These are phyloP conservation scores for Esox niger DNA, from an alignment of 2,113 vertebrate species.

Conservation along the genomic window DNA sequence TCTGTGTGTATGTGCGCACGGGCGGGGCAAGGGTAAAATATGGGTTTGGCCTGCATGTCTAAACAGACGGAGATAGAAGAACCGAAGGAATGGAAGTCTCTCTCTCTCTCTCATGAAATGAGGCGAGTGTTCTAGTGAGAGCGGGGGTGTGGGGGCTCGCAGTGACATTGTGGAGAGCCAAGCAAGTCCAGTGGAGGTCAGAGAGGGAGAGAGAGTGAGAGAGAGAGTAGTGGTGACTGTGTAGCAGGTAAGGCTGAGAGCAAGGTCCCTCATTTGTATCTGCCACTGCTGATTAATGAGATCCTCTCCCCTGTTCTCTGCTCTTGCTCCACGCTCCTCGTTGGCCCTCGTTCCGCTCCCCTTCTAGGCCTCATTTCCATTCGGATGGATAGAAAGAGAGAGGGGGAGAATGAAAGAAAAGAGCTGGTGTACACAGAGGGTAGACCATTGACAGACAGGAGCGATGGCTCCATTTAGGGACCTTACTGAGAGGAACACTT, in stretches of 20 bases:
- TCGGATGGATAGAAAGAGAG: neutral
- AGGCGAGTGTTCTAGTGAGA: neutral
- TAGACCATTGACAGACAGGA: neutral
- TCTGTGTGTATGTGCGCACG: too few relatives aligned
- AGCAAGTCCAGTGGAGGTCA: neutral
- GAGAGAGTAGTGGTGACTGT: slow-evolving; percentile 10
- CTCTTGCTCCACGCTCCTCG: neutral
- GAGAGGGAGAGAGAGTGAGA: neutral
- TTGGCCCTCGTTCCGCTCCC: neutral
- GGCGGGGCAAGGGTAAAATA: too few relatives aligned
- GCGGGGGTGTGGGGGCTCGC: neutral
- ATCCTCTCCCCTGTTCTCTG: slow-evolving; percentile 11
- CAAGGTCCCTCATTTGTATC: slow-evolving; percentile 58
- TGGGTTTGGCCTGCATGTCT: too few relatives aligned
- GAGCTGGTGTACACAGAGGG: neutral
- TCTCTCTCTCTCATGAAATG: slow-evolving; percentile 12
- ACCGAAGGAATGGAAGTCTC: slow-evolving; percentile 10
- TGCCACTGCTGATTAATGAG: slow-evolving; percentile 60
- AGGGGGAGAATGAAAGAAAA: neutral
- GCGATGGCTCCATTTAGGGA: slow-evolving; percentile 2
- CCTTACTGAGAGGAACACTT: neutral
- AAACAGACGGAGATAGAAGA: neutral
- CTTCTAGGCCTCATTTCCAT: slow-evolving; percentile 1
- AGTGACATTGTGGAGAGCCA: slow-evolving; percentile 15
- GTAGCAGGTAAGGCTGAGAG: slow-evolving; percentile 48